Evolutionary conservation across 2,797 vertebrate genomes (phyloP).

Genomic region (Typhlichthys subterraneus): DNA sequence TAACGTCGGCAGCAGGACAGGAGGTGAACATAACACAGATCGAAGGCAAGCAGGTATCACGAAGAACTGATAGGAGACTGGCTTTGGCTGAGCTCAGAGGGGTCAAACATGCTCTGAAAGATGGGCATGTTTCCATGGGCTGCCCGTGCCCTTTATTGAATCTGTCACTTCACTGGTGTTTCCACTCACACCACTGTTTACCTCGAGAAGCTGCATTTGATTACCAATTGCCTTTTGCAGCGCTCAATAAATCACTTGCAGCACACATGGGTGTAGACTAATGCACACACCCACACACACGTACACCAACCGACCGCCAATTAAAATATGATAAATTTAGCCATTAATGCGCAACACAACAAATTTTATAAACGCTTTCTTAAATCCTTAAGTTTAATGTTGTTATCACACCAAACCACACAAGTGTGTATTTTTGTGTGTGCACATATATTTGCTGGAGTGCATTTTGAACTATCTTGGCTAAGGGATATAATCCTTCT

Average conservation of each 20-base stretch:
- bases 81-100: not conserved
- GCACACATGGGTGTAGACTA: not conserved
- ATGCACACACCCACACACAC: constrained; percentile 6
- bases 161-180: constrained; percentile 9
- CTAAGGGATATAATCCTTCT: too few species aligned
- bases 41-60: constrained; percentile 47
- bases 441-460: too few species aligned
- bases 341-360: not conserved
- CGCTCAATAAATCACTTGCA: too few species aligned
- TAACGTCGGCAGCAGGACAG: too few species aligned
- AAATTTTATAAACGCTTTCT: not conserved
- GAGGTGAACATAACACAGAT: constrained; percentile 31
- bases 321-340: not conserved
- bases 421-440: not conserved
- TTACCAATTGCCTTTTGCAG: constrained; percentile 19
- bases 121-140: constrained; percentile 7
- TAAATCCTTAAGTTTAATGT: not conserved
- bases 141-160: constrained; percentile 2
- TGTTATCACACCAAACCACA: not conserved
- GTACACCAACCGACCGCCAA: not conserved
- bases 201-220: constrained; percentile 20
- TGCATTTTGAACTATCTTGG: too few species aligned
- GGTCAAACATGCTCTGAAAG: constrained; percentile 16
- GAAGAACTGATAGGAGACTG: constrained; percentile 31
- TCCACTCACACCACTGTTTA: constrained; percentile 5